Base-by-base conservation (phyloP, 2,888 invertebrate genomes). In the Frankliniella intonsa region DNA sequence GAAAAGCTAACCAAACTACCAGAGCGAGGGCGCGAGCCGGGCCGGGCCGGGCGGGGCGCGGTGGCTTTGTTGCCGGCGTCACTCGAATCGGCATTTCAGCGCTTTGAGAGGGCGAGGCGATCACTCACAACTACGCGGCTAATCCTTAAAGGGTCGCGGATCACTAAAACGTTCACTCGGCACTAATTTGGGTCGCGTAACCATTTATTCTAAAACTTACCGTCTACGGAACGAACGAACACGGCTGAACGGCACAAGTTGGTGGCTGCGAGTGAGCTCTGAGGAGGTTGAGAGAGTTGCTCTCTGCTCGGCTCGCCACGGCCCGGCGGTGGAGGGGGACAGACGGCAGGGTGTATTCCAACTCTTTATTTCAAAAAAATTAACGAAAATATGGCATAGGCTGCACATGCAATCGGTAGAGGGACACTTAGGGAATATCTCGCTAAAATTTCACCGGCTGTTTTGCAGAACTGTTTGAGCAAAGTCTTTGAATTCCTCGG, bases 401-500 rank as follows among this genome's bases (percentile, higher is more conserved):
- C 0, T 62, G 62, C 19, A 38, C 17, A 1, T 17, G 62, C 17
- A 62, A 62, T 62, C 14, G 62, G n/a, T 17, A 17, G 11, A 14
- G 14, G 62, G n/a, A 62, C 19, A 7, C 17, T 7, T n/a, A 17
- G 62, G 14, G 14, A 17, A 17, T 17, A n/a, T 62, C 62, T n/a
- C n/a, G 62, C 62, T 14, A n/a, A 62, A 62, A 62, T 62, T 62
- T 17, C 62, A 62, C 19, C 0, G 9, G 25, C 69, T 76, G 69
- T 51, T 81, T 82, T 82, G 38, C 38, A 22, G 50, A 80, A 62
- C 27, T 82, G 80, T 14, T 50, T 14, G 22, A 55, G 62, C 50
- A 80, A 62, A 55, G 80, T 80, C n/a, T 22, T 81, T 82, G 86
- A 85, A 85, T 86, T 85, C 87, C 87, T 87, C 87, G 87, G 84